A percentile compares a stretch with the other conserved stretches of the same genome.
Evolutionary conservation across 2,888 invertebrate genomes (phyloP).

Genomic region (Hetaerina titia): DNA sequence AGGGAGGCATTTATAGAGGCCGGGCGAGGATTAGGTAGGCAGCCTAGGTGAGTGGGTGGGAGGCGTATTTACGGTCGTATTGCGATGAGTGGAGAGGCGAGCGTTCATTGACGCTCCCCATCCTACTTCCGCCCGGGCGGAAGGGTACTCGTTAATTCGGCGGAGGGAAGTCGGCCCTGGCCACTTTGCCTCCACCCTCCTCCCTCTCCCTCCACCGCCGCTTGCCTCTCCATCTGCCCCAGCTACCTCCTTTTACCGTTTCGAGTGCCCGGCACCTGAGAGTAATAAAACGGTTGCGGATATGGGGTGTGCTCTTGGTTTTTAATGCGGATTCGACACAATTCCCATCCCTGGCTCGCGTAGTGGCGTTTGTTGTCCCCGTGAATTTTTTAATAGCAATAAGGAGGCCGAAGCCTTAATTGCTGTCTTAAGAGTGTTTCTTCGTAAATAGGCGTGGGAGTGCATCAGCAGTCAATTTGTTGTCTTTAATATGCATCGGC

Average conservation of each 20-base stretch:
- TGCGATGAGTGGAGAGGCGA: too few relatives aligned
- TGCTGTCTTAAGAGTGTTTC: slow-evolving; percentile 52
- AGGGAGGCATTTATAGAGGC: not conserved
- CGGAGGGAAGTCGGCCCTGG: not conserved
- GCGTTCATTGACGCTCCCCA: too few relatives aligned
- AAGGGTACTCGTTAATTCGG: not conserved
- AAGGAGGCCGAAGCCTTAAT: slow-evolving; percentile 36
- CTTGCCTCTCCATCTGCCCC: too few relatives aligned
- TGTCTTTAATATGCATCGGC: slow-evolving; percentile 6
- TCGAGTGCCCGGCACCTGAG: slow-evolving; percentile 12
- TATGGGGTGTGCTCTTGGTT: not conserved
- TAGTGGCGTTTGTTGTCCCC: not conserved
- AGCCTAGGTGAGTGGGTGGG: too few relatives aligned
- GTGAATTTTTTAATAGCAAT: slow-evolving; percentile 51
- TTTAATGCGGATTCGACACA: slow-evolving; percentile 23
- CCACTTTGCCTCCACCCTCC: slow-evolving; percentile 4
- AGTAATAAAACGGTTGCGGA: slow-evolving; percentile 5
- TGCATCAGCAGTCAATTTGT: not conserved
- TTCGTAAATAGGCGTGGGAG: not conserved
- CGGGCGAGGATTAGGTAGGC: not conserved
- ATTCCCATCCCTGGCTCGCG: not conserved
- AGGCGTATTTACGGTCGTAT: too few relatives aligned
- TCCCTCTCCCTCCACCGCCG: too few relatives aligned
- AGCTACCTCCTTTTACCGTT: not conserved
- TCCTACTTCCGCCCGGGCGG: not conserved